Base-by-base conservation (phyloP, 2,113 vertebrate genomes). In the Albula goreensis region DNA sequence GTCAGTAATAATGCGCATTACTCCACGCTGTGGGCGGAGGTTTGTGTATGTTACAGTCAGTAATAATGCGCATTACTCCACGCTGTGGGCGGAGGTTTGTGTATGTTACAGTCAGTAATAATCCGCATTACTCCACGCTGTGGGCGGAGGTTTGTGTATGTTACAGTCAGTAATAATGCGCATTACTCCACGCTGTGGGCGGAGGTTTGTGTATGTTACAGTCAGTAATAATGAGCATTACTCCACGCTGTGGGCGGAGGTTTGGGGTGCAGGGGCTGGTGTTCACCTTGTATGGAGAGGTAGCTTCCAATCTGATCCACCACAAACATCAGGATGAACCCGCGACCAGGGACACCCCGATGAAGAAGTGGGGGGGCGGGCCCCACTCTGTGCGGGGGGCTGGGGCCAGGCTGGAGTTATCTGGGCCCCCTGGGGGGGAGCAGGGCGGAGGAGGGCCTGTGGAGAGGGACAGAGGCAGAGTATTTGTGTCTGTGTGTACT, bases 291-390 rank as follows among this genome's bases (percentile, higher is more conserved):
- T 51, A 63, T 88, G 56, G 93, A 94, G 52, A 91, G 90, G 88
- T 95, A 96, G 84, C 87, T 92, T 56, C 90, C 92, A 3, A 95
- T 91, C 90, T 96, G 95, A 88, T 96, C 95, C 22, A 96, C 94
- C 2, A 94, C 87, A 89, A 97, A 97, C 96, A 96, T 97, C 50
- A 97, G 92, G 70, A 89, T 94, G 90, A 97, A 97, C 1, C 96
- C 0, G 92, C 86, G 0, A 95, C 95, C 15, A 97, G 87, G 66
- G 95, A 91, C 60, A 94, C 51, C 3, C 96, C 95, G 1, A 96
- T 96, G 83, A 95, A 85, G 85, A 95, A 91, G 6, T 92, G 92
- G 31, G 94, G 89, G 2, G 94, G 90, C 4, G 57, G 78, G 22
- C 88, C 86, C 57, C 31, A 41, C 31, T 41, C 31, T 77, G 85